Base-by-base conservation (phyloP, 1,140 invertebrate species). In the Epicauta chinensis region DNA sequence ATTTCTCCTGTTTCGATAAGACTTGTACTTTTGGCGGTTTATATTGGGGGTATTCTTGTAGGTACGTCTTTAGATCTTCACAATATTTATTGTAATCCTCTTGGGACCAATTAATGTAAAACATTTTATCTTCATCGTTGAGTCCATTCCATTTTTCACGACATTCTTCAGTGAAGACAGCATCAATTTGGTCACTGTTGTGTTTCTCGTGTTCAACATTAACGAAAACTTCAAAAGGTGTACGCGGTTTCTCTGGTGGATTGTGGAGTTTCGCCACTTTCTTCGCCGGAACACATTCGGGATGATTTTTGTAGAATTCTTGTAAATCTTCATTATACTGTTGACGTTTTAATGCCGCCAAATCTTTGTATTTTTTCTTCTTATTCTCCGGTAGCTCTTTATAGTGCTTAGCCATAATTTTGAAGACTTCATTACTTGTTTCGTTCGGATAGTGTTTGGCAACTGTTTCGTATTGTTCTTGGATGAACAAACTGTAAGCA, bases 401-500 rank as follows among this genome's bases (percentile, higher is more conserved):
- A 51, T 36, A 38, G 30, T n/a, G 23, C 51, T 45, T 43, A 29
- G 10, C 15, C 13, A 56, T 37, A 40, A 56, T 43, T 23, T 55
- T 54, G 30, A 65, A 64, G 17, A 48, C 59, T 59, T 71, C 56
- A 3, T 52, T 45, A 54, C 71, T 70, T 46, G 67, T 64, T 34
- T 61, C 40, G 53, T 72, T 72, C 53, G 72, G 73, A 56, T 74
- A 56, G 37, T 72, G 61, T 35, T 56, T 54, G 16, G 61, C 52
- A 16, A 72, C 63, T 47, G 68, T 69, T 23, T 68, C 60, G 36
- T 71, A 65, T 39, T 72, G 70, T 23, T 73, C 65, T 16, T 70
- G 39, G 53, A 73, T 71, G 50, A 66, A 75, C 6, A 73, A 37
- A 61, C 76, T 73, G 47, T 69, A 76, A 1, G 71, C 61, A 3